Base-by-base conservation (phyloP, 2,797 vertebrate species). In the Tarsius wallacei region DNA sequence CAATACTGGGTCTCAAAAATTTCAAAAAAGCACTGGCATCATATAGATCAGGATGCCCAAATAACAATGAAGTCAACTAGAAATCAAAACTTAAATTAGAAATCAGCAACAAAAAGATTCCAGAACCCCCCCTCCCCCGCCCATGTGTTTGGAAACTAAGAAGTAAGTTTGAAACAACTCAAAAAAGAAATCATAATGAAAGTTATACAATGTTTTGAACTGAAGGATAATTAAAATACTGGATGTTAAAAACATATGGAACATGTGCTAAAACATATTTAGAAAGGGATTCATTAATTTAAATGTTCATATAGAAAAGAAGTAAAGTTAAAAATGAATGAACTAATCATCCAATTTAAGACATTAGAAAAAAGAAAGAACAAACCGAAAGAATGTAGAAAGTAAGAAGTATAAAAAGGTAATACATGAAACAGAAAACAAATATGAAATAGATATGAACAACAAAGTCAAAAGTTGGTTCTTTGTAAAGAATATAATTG, bases 21-120 rank as follows among this genome's bases (percentile, higher is more conserved):
- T 68, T 26, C 71, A 51, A 55, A 64, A 64, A 82, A 78, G 33
- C 11, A 53, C 33, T 21, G n/a, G 16, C 51, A 15, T 31, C 24
- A 4, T 10, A 21, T 3, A 31, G 42, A 17, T 36, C 17, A 13
- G 51, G 6, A n/a, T 85, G 66, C 85, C 64, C 42, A 77, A 76
- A 51, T 31, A 70, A 85, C 26, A 42, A 51, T 42, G 24, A 49
- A 66, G 47, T 21, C 21, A 88, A 94, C 31, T 59, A 26, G 31
- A 93, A 66, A 68, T n/a, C 36, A 68, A 92, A 95, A 73, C n/a
- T 57, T 74, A 36, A 93, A 49, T 49, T 33, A 90, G 76, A 96
- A 66, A 64, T 74, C 70, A 70, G 12, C 19, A 73, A 55, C 24
- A 66, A 59, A 51, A 90, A 68, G 31, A 83, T 49, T 59, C 13